These are phyloP conservation scores for Capitella teleta DNA, from an alignment of 1,140 invertebrate genomes.

Conservation along the genomic window DNA sequence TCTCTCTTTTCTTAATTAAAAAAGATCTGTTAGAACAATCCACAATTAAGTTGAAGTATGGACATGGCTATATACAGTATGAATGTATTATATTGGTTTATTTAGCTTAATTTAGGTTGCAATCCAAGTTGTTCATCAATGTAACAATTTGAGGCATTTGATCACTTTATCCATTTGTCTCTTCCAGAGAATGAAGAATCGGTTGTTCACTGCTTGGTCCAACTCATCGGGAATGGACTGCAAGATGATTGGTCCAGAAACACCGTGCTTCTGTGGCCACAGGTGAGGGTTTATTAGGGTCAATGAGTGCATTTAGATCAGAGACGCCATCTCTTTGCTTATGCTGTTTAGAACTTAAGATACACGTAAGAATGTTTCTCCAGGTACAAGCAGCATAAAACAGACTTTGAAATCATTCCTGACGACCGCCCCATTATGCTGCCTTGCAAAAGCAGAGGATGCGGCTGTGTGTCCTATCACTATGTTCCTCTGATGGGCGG, in stretches of 20 bases:
- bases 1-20: no score
- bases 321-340: not conserved
- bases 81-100: no score
- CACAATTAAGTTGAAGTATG: no score
- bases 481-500: conserved; percentile 39
- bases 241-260: conserved; percentile 42
- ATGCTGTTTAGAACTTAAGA: not conserved
- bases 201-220: conserved; percentile 35
- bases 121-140: no score
- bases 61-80: no score
- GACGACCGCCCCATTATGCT: conserved; percentile 28
- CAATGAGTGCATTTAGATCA: no score
- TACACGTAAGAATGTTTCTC: not conserved
- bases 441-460: conserved; percentile 34
- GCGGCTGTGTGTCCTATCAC: conserved; percentile 34
- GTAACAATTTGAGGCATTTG: no score
- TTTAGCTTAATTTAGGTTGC: no score
- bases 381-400: conserved; percentile 30
- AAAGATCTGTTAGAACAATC: no score
- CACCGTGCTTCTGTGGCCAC: conserved; percentile 41
- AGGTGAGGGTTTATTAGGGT: conserved; percentile 24
- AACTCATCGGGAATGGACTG: conserved; percentile 41
- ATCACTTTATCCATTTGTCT: not conserved
- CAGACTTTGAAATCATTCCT: conserved; percentile 37
- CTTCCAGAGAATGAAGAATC: conserved; percentile 37